Evolutionary conservation across 2,888 invertebrate species (phyloP), one percentile per base, ranked within the genome.

Genomic region (Cerastis leucographa): DNA sequence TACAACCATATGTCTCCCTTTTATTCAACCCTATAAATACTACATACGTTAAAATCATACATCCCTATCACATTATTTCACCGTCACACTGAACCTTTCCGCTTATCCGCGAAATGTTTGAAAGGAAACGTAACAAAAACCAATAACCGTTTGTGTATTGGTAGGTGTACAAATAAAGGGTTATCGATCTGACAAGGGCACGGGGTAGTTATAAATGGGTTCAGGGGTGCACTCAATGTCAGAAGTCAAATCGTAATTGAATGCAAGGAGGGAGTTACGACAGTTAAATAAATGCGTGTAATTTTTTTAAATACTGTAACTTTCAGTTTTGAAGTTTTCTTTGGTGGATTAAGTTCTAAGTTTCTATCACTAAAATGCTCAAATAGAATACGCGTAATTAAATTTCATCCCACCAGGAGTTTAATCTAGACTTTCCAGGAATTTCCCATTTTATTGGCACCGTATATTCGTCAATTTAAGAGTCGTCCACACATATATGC

Each of bases 131-230:
- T 67, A 74, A 82, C 85, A 74, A 84, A 83, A 80, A 82, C 76
- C 80, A 85, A 85, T 85, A 85, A 84, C 59, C 67, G 78, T 62
- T 84, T 74, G 74, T 69, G 67, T 76, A 66, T 86, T 70, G 83
- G 78, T 77, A 71, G 77, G 76, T 76, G 73, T 78, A 85, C 80
- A 82, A 87, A 86, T 81, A 85, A 85, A 77, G 89, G 83, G 86
- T 85, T 90, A 90, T 90, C 85, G 90, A 91, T 91, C 86, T 83
- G 83, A 80, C 88, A 86, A 78, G 85, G 82, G 80, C 84, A 80
- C 69, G 29, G 69, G 74, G 85, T 78, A 81, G 79, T 76, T 80
- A 80, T 77, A 78, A 80, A 82, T 75, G 68, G 64, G 66, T 71
- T 68, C 64, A 81, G 81, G 81, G 88, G 84, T 81, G 86, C 78